A percentile compares a stretch with the other conserved stretches of the same genome.
Conservation (phyloP, 2,113 vertebrate species). For the Rhagologus leucostigma region DNA sequence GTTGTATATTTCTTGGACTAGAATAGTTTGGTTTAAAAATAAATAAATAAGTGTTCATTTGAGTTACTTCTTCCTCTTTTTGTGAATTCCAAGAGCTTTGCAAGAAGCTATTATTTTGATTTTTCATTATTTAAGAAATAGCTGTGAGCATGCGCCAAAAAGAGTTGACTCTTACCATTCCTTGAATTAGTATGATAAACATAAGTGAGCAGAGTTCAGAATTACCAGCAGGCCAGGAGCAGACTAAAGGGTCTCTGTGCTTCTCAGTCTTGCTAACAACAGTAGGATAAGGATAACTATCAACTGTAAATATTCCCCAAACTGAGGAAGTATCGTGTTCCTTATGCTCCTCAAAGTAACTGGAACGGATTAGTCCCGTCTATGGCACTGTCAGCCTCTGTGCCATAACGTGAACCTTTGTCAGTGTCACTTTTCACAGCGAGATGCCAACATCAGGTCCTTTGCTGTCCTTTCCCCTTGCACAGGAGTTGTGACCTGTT, state of each 20-base stretch:
- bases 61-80: not conserved
- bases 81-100: not conserved
- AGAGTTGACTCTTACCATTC: not conserved
- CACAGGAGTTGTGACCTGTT: not conserved
- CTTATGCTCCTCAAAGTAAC: not conserved
- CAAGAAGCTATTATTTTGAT: not conserved
- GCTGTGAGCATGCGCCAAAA: not conserved
- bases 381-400: not conserved
- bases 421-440: not conserved
- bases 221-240: not conserved
- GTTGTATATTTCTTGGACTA: not conserved
- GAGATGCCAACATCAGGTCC: rapidly evolving
- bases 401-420: rapidly evolving
- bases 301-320: not conserved
- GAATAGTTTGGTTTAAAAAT: not conserved
- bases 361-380: rapidly evolving
- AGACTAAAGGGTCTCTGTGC: not conserved
- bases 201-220: not conserved
- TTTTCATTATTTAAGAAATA: not conserved
- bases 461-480: not conserved
- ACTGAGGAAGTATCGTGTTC: not conserved
- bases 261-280: not conserved
- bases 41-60: not conserved
- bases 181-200: not conserved
- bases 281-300: not conserved